A percentile compares a stretch with the other conserved stretches of the same genome.
These are phyloP conservation scores for Sigmodon hispidus DNA, from an alignment of 2,113 vertebrate species.

Conservation along the genomic window DNA sequence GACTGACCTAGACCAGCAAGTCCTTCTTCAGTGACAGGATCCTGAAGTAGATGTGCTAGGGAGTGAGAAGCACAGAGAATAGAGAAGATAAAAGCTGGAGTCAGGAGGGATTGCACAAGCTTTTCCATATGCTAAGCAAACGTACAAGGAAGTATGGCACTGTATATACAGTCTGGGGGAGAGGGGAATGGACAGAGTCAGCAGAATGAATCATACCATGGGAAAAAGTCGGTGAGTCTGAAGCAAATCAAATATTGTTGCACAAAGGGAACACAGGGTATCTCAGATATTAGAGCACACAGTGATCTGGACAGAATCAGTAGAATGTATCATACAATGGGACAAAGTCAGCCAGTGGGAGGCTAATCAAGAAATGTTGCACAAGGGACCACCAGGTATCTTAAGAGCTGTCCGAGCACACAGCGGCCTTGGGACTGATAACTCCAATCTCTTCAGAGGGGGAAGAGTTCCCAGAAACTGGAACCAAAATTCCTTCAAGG, in stretches of 20 bases:
- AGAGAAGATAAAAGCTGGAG: neutral
- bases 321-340: neutral
- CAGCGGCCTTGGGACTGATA: neutral
- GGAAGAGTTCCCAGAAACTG: neutral
- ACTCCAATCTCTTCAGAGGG: neutral
- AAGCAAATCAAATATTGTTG: neutral
- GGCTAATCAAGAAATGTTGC: neutral
- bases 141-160: neutral
- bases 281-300: neutral
- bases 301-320: neutral
- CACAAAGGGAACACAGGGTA: neutral
- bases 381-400: neutral
- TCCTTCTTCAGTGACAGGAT: neutral
- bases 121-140: neutral
- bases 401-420: neutral
- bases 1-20: neutral
- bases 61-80: neutral
- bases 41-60: neutral
- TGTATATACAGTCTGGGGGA: neutral
- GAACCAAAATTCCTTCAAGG: neutral
- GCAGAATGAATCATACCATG: neutral
- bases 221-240: neutral
- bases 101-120: no score
- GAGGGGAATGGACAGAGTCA: neutral
- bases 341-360: neutral